Conservation (phyloP, 2,113 vertebrate genomes). For the Diglossa brunneiventris region DNA sequence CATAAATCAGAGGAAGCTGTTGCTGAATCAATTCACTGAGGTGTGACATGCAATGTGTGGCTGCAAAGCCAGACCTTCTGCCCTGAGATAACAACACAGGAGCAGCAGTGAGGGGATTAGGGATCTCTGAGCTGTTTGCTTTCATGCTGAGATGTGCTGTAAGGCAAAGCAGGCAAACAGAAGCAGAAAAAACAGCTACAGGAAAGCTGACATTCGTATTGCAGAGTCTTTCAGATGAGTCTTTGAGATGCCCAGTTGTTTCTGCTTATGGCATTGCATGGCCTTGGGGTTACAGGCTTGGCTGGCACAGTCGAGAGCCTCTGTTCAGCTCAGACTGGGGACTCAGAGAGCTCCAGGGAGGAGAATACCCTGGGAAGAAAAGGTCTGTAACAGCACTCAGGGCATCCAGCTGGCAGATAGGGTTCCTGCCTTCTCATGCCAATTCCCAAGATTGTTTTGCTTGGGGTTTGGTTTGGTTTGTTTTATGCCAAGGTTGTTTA, state of each 20-base stretch:
- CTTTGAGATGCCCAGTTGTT: neutral
- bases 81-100: neutral
- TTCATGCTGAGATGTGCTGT: neutral
- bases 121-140: neutral
- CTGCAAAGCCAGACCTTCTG: neutral
- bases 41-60: neutral
- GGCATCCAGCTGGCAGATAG: neutral
- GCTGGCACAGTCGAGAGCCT: neutral
- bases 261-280: rapidly evolving
- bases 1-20: neutral
- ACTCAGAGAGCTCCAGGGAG: neutral
- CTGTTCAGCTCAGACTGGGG: neutral
- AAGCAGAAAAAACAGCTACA: neutral
- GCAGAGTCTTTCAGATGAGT: neutral
- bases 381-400: neutral
- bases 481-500: neutral
- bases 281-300: neutral
- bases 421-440: neutral
- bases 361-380: neutral
- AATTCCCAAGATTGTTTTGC: neutral
- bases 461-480: neutral
- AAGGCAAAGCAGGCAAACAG: neutral
- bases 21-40: neutral
- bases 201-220: neutral
- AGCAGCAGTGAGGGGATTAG: neutral